Conservation (phyloP, 1,140 invertebrate genomes). For the Heterodera carotae region DNA sequence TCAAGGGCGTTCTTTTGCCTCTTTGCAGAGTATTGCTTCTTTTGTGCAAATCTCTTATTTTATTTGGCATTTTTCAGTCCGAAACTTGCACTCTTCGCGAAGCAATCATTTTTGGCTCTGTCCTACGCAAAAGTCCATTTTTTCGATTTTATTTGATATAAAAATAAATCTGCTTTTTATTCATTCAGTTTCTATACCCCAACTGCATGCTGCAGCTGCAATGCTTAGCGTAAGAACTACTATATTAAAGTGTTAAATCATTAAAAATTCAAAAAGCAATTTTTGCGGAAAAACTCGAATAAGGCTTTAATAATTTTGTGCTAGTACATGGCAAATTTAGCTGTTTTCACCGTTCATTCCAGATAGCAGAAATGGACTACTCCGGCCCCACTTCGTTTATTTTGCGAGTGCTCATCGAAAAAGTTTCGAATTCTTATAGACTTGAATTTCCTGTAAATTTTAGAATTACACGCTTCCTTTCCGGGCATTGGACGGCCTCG, state of each 20-base stretch:
- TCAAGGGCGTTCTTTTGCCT: constrained; percentile 92
- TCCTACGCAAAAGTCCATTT: constrained; percentile 72
- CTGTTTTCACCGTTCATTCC: constrained; percentile 40
- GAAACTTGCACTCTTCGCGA: constrained; percentile 91
- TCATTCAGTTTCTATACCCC: constrained; percentile 82
- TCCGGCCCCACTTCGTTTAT: constrained; percentile 96
- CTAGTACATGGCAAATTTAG: neutral
- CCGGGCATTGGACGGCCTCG: constrained; percentile 89
- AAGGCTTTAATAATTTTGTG: too few relatives aligned
- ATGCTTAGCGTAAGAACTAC: constrained; percentile 73
- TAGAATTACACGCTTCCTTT: constrained; percentile 92
- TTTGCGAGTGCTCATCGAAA: constrained; percentile 88
- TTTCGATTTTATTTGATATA: neutral
- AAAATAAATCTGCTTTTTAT: neutral
- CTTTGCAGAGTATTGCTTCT: constrained; percentile 73
- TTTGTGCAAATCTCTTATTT: neutral
- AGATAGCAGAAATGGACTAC: constrained; percentile 95
- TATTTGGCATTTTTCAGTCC: constrained; percentile 69
- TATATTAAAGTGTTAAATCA: neutral
- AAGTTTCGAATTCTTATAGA: constrained; percentile 65
- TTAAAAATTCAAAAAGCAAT: neutral
- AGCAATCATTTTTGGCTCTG: constrained; percentile 89
- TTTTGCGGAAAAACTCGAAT: too few relatives aligned
- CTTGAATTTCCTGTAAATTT: neutral
- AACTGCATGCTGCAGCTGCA: constrained; percentile 92